Evolutionary conservation across 2,113 vertebrate species (phyloP).

Genomic region (Accipiter cooperii): DNA sequence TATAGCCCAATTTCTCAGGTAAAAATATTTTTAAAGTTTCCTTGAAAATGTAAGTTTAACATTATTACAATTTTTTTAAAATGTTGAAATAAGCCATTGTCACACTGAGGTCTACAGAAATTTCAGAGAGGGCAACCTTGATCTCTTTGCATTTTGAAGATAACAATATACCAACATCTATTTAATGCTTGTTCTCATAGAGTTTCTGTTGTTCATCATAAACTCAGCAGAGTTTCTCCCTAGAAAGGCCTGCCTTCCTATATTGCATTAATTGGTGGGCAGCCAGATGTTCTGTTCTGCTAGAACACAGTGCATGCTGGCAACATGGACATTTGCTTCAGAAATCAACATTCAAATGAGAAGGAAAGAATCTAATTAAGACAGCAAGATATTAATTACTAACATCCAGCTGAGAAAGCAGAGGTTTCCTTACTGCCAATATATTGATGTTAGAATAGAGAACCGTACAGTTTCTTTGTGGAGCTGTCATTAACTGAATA

Average conservation of each 20-base stretch:
- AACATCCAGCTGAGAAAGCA: conserved; percentile 1
- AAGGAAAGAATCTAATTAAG: conserved; percentile 20
- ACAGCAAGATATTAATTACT: conserved; percentile 46
- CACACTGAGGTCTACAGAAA: not conserved
- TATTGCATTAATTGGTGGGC: conserved; percentile 4
- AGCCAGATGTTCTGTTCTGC: not conserved
- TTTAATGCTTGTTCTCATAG: not conserved
- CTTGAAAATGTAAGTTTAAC: not conserved
- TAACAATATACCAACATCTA: not conserved
- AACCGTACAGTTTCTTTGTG: not conserved
- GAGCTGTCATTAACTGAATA: not conserved
- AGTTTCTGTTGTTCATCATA: not conserved
- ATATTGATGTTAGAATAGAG: not conserved
- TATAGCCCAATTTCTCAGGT: not conserved
- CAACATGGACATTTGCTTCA: not conserved
- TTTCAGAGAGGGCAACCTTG: not conserved
- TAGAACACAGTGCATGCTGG: not conserved
- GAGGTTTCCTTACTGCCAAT: not conserved
- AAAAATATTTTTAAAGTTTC: not conserved
- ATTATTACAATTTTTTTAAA: not conserved
- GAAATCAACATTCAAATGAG: conserved; percentile 11
- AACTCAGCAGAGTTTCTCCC: not conserved
- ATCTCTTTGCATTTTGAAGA: not conserved
- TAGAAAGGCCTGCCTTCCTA: not conserved
- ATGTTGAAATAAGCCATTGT: not conserved